Percentiles rank a stretch among this genome's conserved stretches.
These are phyloP conservation scores for Chrysina gloriosa DNA, from an alignment of 2,888 invertebrate genomes.

Conservation along the genomic window DNA sequence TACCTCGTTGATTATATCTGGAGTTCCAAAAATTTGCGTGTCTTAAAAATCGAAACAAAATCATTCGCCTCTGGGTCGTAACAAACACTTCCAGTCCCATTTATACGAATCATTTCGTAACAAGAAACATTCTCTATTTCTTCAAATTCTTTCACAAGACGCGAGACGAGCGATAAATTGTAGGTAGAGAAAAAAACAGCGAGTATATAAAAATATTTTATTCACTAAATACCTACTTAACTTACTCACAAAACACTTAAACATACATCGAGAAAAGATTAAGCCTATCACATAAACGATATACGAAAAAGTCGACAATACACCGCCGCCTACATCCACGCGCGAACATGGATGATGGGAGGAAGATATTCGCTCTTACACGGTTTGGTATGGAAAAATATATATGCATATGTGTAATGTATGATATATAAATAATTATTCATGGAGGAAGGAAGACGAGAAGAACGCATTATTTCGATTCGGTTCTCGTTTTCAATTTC, in stretches of 20 bases:
- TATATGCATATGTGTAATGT: constrained; percentile 9
- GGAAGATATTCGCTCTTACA: constrained; percentile 22
- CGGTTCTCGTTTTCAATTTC: constrained; percentile 69
- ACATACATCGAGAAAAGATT: constrained; percentile 37
- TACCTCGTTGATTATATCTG: too few relatives aligned
- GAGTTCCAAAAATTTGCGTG: too few relatives aligned
- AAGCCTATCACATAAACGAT: constrained; percentile 40
- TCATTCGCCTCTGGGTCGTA: too few relatives aligned
- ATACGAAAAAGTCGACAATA: constrained; percentile 21
- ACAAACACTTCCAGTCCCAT: too few relatives aligned
- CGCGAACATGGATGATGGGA: not conserved
- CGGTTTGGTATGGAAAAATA: constrained; percentile 40
- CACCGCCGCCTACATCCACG: constrained; percentile 17
- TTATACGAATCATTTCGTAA: too few relatives aligned
- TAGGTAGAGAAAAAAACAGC: not conserved
- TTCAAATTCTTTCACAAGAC: too few relatives aligned
- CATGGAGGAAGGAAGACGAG: not conserved
- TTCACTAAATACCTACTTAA: constrained; percentile 28
- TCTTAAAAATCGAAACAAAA: too few relatives aligned
- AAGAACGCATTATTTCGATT: constrained; percentile 53
- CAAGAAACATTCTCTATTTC: too few relatives aligned
- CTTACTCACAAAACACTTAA: constrained; percentile 35
- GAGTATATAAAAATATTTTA: constrained; percentile 41
- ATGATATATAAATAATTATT: constrained; percentile 34
- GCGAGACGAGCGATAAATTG: too few relatives aligned